These are phyloP conservation scores for Plectropomus leopardus DNA, from an alignment of 2,113 vertebrate species.

Conservation along the genomic window DNA sequence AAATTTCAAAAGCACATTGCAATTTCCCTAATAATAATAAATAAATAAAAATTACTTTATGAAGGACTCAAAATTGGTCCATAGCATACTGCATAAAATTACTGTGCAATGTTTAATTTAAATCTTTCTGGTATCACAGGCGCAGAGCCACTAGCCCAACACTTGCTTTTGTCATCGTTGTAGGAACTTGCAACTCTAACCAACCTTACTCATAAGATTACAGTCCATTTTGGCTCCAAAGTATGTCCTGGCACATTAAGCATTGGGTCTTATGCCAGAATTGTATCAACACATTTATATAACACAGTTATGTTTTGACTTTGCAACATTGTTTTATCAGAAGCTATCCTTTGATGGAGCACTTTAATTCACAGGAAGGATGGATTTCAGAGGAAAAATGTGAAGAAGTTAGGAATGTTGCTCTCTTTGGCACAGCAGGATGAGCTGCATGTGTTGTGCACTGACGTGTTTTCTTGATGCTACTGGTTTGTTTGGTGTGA, in stretches of 20 bases:
- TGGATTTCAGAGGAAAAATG: not conserved
- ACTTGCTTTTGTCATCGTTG: no score
- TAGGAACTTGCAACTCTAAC: not conserved
- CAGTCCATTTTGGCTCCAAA: not conserved
- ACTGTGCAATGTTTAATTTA: not conserved
- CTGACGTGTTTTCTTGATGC: not conserved
- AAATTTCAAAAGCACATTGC: no score
- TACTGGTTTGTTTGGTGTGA: not conserved
- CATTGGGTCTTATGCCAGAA: not conserved
- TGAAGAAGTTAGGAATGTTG: not conserved
- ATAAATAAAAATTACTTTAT: no score
- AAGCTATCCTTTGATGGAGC: not conserved
- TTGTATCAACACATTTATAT: not conserved
- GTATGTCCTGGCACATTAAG: not conserved
- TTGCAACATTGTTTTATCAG: not conserved
- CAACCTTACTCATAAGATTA: not conserved
- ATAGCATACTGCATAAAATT: no score
- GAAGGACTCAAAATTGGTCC: no score
- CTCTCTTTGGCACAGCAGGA: not conserved
- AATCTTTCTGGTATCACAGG: not conserved
- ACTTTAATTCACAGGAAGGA: not conserved
- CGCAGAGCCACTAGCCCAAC: not conserved
- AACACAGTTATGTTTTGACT: not conserved
- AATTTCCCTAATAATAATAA: no score
- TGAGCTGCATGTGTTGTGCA: not conserved